phyloP scores from a whole-genome alignment of 2,113 vertebrate genomes.

The Clarias magur region DNA sequence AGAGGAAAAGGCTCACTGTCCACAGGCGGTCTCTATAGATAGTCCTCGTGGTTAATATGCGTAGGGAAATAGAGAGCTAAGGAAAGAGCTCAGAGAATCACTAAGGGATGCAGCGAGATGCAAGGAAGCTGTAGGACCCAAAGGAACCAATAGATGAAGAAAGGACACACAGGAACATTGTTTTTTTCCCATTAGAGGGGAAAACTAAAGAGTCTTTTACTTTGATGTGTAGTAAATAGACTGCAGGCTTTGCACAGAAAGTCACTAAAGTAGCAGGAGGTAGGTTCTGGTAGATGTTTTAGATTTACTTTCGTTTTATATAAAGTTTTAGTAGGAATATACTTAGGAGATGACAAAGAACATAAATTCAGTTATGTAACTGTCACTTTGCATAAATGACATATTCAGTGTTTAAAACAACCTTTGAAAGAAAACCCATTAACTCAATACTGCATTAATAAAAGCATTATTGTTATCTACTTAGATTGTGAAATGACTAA shows the following conservation, averaged over 20 bases:
- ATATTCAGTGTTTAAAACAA: not conserved
- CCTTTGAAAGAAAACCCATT: not conserved
- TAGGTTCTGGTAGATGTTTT: not conserved
- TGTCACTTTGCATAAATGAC: not conserved
- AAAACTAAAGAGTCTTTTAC: not conserved
- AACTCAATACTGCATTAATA: too few relatives aligned
- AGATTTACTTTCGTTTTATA: not conserved
- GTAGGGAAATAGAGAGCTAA: slow-evolving; percentile 5
- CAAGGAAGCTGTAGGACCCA: slow-evolving; percentile 3
- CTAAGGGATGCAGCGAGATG: slow-evolving; percentile 21
- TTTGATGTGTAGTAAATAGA: not conserved
- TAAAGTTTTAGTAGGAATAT: not conserved
- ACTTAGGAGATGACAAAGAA: not conserved
- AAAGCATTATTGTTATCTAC: not conserved
- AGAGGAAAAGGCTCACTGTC: slow-evolving; percentile 30
- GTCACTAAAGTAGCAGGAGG: not conserved
- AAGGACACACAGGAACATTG: slow-evolving; percentile 3
- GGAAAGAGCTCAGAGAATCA: slow-evolving; percentile 26
- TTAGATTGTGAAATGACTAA: not conserved
- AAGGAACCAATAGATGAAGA: not conserved
- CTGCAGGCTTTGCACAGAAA: slow-evolving; percentile 9
- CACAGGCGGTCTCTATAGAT: not conserved
- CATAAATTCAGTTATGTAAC: not conserved
- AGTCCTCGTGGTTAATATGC: slow-evolving; percentile 11
- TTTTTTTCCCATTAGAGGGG: slow-evolving; percentile 29